These are phyloP conservation scores for Mimumesa dahlbomi DNA, from an alignment of 2,888 invertebrate genomes.

Conservation along the genomic window DNA sequence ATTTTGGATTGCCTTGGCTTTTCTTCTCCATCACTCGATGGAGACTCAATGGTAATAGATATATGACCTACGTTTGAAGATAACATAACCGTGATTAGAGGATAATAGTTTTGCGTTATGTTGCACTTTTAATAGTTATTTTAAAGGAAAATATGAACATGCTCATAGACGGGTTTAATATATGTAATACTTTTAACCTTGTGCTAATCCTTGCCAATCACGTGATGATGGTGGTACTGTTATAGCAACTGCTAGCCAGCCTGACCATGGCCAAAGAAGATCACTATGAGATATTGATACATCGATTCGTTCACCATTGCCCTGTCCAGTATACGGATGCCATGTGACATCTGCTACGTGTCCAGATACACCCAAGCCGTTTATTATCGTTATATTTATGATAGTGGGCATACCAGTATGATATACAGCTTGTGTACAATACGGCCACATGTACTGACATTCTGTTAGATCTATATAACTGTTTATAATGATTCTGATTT, in stretches of 20 bases:
- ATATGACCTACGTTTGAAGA: constrained; percentile 84
- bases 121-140: too few relatives aligned
- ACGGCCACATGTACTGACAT: constrained; percentile 99
- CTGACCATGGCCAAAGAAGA: constrained; percentile 98
- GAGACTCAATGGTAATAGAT: constrained; percentile 91
- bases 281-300: constrained; percentile 89
- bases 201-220: constrained; percentile 88
- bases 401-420: constrained; percentile 93
- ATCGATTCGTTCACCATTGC: constrained; percentile 86
- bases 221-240: constrained; percentile 85
- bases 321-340: constrained; percentile 93
- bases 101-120: too few relatives aligned
- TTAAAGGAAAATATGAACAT: too few relatives aligned
- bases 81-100: too few relatives aligned
- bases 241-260: constrained; percentile 93
- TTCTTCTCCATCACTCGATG: constrained; percentile 84
- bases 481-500: too few relatives aligned
- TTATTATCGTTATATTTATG: constrained; percentile 95
- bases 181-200: constrained; percentile 80
- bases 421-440: constrained; percentile 97
- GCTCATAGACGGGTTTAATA: too few relatives aligned
- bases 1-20: constrained; percentile 83
- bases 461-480: constrained; percentile 96
- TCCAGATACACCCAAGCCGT: constrained; percentile 95
- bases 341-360: constrained; percentile 85